Evolutionary conservation across 2,797 vertebrate genomes (phyloP).

Genomic region (Alca torda): DNA sequence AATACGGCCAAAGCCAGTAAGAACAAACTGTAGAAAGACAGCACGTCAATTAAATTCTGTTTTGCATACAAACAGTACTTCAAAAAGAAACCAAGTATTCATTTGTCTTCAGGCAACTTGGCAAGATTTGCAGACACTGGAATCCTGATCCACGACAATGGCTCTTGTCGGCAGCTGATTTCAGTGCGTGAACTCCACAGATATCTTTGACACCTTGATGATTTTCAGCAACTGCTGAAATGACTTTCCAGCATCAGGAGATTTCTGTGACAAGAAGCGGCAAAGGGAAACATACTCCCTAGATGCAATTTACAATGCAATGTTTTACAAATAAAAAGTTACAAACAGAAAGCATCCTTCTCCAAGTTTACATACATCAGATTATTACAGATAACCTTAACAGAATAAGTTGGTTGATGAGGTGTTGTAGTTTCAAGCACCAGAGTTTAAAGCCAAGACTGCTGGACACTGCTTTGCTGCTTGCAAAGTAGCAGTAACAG

Average conservation of each 20-base stretch:
- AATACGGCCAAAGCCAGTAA: not conserved
- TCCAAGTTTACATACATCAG: not conserved
- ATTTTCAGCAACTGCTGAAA: not conserved
- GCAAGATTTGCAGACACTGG: not conserved
- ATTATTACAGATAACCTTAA: not conserved
- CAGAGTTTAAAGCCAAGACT: not conserved
- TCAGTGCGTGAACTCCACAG: not conserved
- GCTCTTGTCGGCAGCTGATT: not conserved
- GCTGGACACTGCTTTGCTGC: not conserved
- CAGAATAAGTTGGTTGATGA: not conserved
- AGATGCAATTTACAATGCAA: not conserved
- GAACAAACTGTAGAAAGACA: not conserved
- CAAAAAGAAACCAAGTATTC: not conserved
- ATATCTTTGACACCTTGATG: not conserved
- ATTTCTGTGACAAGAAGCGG: not conserved
- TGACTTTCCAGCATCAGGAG: not conserved
- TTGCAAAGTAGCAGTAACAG: not conserved
- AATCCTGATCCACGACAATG: not conserved
- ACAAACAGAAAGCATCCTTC: not conserved
- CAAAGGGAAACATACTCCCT: not conserved
- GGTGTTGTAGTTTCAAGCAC: not conserved
- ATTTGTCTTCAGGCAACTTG: not conserved
- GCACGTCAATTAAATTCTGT: not conserved
- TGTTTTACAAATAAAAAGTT: not conserved
- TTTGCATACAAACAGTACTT: not conserved